Evolutionary conservation across 2,113 vertebrate species (phyloP), one percentile per base, ranked within the genome.

Genomic region (Psilopsiagon aurifrons): DNA sequence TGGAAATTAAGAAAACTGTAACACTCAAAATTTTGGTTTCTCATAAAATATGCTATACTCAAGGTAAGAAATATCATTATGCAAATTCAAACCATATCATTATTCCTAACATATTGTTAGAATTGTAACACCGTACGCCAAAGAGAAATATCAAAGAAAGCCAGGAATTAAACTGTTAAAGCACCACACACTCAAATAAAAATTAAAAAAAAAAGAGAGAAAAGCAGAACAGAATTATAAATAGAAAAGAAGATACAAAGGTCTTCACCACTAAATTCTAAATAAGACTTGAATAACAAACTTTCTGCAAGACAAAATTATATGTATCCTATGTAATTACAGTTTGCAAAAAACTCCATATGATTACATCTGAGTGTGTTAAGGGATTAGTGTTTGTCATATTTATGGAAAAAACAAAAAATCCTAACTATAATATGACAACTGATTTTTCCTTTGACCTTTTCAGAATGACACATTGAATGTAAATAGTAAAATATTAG

Each of bases 401-500:
- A 91, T 90, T 86, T 66, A 52, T 35, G 25, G 95, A 94, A 93
- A 86, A 91, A 27, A 52, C 16, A 52, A 52, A 33, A 55, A 33
- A 33, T 11, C 0, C 54, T 8, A 77, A 35, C n/a, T 92, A 11
- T 84, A 66, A 83, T 64, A 94, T 46, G 39, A 90, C 52, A 95
- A 63, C 4, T 60, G 22, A 23, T 81, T 86, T n/a, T 83, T 78
- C 49, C 13, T 91, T 57, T 73, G 33, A 54, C 24, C 7, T 94
- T 94, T 90, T 93, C 41, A 90, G 47, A 81, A 89, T 57, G 47
- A 33, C 46, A 95, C 15, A 78, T 68, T 87, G 88, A 92, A 95
- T 94, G 92, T 37, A 93, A 74, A 85, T 54, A 60, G 35, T 92
- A 93, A 94, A 95, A 75, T 70, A 62, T 86, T 93, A 94, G 55